Evolutionary conservation across 2,797 vertebrate species (phyloP).

Genomic region (Smutsia gigantea): DNA sequence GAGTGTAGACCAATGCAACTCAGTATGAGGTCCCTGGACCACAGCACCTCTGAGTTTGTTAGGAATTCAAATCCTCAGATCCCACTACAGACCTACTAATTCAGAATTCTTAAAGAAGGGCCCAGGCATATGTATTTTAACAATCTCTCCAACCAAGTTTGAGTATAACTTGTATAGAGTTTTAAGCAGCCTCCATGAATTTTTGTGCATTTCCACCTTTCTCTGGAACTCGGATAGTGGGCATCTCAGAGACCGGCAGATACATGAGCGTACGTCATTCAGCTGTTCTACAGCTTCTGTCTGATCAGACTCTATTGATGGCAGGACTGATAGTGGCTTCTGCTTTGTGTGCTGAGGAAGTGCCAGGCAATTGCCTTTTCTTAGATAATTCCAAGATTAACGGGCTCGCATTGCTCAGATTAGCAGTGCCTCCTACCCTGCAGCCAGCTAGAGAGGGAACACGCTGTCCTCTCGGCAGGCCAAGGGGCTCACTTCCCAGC

Average conservation of each 20-base stretch:
- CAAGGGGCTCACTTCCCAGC: slow-evolving; percentile 71
- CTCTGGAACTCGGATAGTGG: neutral
- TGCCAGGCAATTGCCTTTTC: slow-evolving; percentile 72
- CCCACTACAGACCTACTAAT: neutral
- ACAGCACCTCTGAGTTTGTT: accelerated
- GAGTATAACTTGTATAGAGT: neutral
- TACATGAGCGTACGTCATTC: neutral
- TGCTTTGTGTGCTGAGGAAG: slow-evolving; percentile 42
- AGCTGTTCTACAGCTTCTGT: slow-evolving; percentile 43
- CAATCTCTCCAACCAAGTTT: neutral
- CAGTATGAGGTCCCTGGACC: accelerated
- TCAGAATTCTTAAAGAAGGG: neutral
- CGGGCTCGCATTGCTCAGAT: slow-evolving; percentile 49
- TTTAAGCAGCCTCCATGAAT: neutral
- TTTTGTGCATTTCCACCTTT: neutral
- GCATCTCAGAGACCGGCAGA: neutral
- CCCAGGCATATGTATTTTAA: neutral
- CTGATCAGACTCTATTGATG: slow-evolving; percentile 20
- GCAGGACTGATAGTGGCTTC: neutral
- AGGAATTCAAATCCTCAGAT: neutral
- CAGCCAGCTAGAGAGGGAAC: slow-evolving; percentile 56
- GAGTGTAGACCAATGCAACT: too few relatives aligned
- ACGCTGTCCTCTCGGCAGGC: slow-evolving; percentile 45
- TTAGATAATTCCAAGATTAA: slow-evolving; percentile 78
- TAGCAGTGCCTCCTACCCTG: slow-evolving; percentile 6